Percentiles rank a stretch among this genome's conserved stretches.
phyloP scores from a whole-genome alignment of 2,888 invertebrate genomes.

The Microplitis deprimator region DNA sequence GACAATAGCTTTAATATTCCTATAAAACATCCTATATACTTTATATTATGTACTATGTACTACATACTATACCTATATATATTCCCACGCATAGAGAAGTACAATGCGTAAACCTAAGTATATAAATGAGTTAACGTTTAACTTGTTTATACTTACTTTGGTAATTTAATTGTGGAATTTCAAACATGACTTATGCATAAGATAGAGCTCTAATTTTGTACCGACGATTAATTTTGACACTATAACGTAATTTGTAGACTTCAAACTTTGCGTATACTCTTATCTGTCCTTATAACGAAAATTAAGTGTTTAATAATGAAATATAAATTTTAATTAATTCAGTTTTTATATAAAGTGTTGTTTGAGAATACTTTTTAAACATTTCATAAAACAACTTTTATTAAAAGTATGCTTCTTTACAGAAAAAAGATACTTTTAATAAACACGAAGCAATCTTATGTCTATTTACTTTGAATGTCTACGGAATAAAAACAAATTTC shows the following conservation, averaged over 20 bases:
- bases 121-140: neutral
- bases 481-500: too few species aligned
- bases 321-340: neutral
- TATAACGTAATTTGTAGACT: conserved; percentile 1
- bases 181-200: neutral
- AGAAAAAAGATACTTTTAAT: too few species aligned
- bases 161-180: neutral
- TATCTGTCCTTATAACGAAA: neutral
- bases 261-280: neutral
- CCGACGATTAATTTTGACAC: neutral
- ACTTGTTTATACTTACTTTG: neutral
- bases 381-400: too few species aligned
- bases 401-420: too few species aligned
- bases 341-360: neutral
- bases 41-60: conserved; percentile 21
- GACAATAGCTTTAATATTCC: conserved; percentile 56
- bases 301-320: neutral
- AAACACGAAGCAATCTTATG: too few species aligned
- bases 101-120: conserved; percentile 1
- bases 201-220: neutral
- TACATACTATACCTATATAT: neutral
- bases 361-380: too few species aligned
- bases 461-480: too few species aligned
- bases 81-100: neutral
- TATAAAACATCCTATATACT: conserved; percentile 12